Percentiles rank a stretch among this genome's conserved stretches.
Evolutionary conservation across 2,113 vertebrate species (phyloP).

Genomic region (Myotis yumanensis): DNA sequence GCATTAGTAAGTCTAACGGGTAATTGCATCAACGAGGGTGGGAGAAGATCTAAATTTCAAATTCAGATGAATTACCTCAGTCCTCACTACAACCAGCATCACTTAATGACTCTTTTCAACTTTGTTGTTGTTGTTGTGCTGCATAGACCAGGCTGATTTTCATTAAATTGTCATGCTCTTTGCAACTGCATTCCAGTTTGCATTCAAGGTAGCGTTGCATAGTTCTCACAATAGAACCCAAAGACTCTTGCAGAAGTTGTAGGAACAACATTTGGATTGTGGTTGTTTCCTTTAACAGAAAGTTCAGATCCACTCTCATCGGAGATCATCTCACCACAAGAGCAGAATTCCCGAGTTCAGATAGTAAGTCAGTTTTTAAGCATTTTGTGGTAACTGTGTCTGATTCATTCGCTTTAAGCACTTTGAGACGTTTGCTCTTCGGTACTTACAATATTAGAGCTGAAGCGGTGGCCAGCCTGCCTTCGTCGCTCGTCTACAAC

Average conservation of each 20-base stretch:
- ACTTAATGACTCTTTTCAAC: slow-evolving; percentile 1
- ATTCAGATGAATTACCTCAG: slow-evolving; percentile 44
- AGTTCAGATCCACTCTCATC: not conserved
- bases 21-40: not conserved
- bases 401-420: not conserved
- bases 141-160: slow-evolving; percentile 46
- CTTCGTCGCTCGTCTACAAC: not conserved
- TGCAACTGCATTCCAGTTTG: slow-evolving; percentile 13
- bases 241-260: not conserved
- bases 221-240: not conserved
- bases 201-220: not conserved
- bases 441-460: not conserved
- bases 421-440: not conserved
- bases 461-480: no score
- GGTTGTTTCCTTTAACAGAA: not conserved
- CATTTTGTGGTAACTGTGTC: not conserved
- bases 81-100: slow-evolving; percentile 30
- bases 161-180: slow-evolving; percentile 50
- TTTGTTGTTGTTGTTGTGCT: not conserved
- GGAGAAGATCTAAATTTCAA: slow-evolving; percentile 53
- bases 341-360: not conserved
- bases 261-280: slow-evolving; percentile 33
- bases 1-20: not conserved
- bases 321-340: not conserved
- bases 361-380: not conserved